Evolutionary conservation across 2,888 invertebrate species (phyloP), one percentile per base, ranked within the genome.

Genomic region (Meta bourneti): DNA sequence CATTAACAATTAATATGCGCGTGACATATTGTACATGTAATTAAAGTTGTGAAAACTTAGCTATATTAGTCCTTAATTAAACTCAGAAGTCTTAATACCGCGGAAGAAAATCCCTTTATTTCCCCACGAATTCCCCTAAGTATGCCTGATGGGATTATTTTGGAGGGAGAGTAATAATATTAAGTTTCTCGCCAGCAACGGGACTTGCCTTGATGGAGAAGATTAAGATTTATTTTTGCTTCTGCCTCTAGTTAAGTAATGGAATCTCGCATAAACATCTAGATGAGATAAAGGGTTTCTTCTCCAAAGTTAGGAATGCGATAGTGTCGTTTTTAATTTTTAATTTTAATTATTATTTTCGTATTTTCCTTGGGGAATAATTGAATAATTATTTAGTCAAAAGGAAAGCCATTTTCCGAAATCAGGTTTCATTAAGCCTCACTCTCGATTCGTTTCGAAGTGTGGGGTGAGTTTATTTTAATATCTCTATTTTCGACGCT

Each of bases 1-100:
- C 89, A 90, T 90, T 90, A 90, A 84, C 84, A 90, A 90, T 90
- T 84, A 87, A 90, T 90, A 71, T 78, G 71, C 11, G 61, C 72
- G 79, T 90, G 80, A 90, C 89, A 90, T 78, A 61, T 82, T 79
- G 82, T 48, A 61, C 77, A 54, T 75, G 89, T 90, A 90, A 90
- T 90, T 84, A 90, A 90, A 83, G 80, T 78, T 89, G 75, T 89
- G 89, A 79, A 82, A 89, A 89, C 74, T 74, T 54, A 72, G 79
- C 78, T 83, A 84, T 90, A 90, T 90, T 84, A 90, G 89, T 79
- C 89, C 89, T 90, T 90, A 90, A 90, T 90, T 90, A 90, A 90
- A 90, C 78, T 81, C 69, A 54, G 49, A 70, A 79, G 78, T 71
- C 87, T 70, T 72, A 49, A 61, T 85, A 54, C 86, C 34, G 72